phyloP scores from a whole-genome alignment of 2,113 vertebrate species.

The Aspidoscelis tigris region DNA sequence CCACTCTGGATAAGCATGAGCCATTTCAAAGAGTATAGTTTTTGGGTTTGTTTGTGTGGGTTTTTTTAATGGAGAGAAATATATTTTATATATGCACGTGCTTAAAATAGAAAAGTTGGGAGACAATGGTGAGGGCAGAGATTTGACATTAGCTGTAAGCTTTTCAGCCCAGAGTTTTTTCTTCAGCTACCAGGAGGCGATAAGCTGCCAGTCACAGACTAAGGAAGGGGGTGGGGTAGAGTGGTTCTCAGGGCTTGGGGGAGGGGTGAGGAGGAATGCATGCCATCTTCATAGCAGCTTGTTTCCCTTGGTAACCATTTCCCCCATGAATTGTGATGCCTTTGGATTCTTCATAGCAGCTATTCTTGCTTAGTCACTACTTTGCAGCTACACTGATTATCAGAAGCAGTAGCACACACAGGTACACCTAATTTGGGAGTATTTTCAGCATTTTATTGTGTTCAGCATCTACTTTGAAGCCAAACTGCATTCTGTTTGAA shows the following conservation, averaged over 20 bases:
- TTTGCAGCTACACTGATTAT: not conserved
- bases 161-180: conserved; percentile 10
- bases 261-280: conserved; percentile 9
- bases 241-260: conserved; percentile 5
- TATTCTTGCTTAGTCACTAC: not conserved
- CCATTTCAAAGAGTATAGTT: conserved; percentile 15
- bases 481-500: too few relatives aligned
- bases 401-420: too few relatives aligned
- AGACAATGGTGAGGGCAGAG: conserved; percentile 1
- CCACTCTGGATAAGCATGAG: conserved; percentile 32
- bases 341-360: not conserved
- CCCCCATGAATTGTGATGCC: not conserved
- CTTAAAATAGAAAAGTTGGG: conserved; percentile 22
- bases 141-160: conserved; percentile 6
- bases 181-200: not conserved
- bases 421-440: not conserved
- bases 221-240: not conserved
- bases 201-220: not conserved
- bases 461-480: too few relatives aligned
- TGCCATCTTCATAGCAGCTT: conserved; percentile 20
- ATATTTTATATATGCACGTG: conserved; percentile 33
- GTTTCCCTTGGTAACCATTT: conserved; percentile 10
- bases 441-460: too few relatives aligned
- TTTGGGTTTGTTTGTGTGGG: not conserved
- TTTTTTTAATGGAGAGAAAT: conserved; percentile 1